These are phyloP conservation scores for Balanococcus diminutus DNA, from an alignment of 2,888 invertebrate genomes.

Conservation along the genomic window DNA sequence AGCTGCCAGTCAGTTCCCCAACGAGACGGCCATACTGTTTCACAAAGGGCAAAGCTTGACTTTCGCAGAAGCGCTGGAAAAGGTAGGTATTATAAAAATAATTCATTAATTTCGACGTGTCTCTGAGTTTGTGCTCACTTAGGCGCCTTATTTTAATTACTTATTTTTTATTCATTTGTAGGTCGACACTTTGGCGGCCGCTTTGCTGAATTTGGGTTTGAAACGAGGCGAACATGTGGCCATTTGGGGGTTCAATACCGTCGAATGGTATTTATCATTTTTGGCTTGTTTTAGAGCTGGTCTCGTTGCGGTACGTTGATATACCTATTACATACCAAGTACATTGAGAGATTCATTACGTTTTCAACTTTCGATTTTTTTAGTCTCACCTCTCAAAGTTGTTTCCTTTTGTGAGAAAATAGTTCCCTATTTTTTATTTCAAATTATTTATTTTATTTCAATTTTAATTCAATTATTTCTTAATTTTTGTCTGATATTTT, in stretches of 20 bases:
- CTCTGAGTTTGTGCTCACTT: not conserved
- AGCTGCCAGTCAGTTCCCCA: constrained; percentile 65
- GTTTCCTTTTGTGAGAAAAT: too few relatives aligned
- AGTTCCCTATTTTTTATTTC: too few relatives aligned
- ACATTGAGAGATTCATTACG: not conserved
- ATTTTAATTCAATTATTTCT: too few relatives aligned
- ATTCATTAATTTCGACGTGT: not conserved
- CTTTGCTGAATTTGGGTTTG: constrained; percentile 73
- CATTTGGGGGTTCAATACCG: constrained; percentile 78
- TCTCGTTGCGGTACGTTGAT: constrained; percentile 57
- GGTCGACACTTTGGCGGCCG: constrained; percentile 66
- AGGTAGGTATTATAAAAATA: not conserved
- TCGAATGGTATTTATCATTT: constrained; percentile 77
- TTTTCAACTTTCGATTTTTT: not conserved
- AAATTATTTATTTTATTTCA: too few relatives aligned
- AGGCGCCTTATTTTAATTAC: not conserved
- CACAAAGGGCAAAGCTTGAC: constrained; percentile 46
- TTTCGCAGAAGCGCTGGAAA: constrained; percentile 15
- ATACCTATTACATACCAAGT: not conserved
- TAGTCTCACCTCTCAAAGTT: too few relatives aligned
- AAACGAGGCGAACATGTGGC: constrained; percentile 76
- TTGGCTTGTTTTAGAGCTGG: constrained; percentile 70
- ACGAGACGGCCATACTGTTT: constrained; percentile 60
- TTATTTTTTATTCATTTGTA: not conserved
- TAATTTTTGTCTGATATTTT: too few relatives aligned